phyloP scores from a whole-genome alignment of 2,797 vertebrate genomes.

The Avahi laniger region DNA sequence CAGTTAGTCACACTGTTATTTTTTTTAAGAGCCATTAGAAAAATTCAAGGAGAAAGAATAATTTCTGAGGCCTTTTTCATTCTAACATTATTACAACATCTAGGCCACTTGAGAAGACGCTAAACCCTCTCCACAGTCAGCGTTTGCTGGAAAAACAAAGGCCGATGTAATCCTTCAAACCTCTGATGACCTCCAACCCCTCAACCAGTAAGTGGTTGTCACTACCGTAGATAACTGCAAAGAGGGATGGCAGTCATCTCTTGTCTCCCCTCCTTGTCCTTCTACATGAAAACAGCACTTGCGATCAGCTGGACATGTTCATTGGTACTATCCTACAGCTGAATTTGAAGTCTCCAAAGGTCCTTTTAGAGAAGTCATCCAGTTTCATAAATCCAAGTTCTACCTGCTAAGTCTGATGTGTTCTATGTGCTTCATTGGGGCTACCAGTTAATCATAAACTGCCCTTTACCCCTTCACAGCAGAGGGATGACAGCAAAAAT shows the following conservation, averaged over 20 bases:
- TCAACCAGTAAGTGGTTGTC: neutral
- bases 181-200: neutral
- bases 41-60: slow-evolving; percentile 28
- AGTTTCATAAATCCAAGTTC: neutral
- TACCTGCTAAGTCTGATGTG: neutral
- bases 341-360: neutral
- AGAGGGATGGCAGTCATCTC: neutral
- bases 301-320: neutral
- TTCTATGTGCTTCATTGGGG: neutral
- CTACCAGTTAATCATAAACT: neutral
- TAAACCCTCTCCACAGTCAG: neutral
- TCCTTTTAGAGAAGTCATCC: neutral
- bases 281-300: neutral
- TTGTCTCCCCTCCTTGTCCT: neutral
- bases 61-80: slow-evolving; percentile 43
- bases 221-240: neutral
- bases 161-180: neutral
- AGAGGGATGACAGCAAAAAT: neutral
- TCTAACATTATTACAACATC: neutral
- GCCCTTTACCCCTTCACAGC: neutral
- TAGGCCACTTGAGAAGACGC: neutral
- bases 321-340: neutral
- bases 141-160: slow-evolving; percentile 10
- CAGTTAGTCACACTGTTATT: neutral
- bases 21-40: slow-evolving; percentile 12